Base-by-base conservation (phyloP, 2,113 vertebrate genomes). In the Thinocorus orbignyianus region DNA sequence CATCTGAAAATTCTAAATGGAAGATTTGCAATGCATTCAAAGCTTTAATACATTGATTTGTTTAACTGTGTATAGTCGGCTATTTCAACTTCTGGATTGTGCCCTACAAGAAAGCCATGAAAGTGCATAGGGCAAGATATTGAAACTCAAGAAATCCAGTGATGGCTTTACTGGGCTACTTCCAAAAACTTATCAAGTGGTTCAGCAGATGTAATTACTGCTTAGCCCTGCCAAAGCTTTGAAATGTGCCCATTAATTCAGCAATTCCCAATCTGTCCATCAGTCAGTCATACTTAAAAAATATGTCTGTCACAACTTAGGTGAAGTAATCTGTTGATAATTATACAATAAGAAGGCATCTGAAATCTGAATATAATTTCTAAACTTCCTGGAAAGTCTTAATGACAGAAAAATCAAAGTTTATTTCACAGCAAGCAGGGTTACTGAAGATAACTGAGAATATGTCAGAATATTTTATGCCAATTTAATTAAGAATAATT, bases 251-350 rank as follows among this genome's bases (percentile, higher is more conserved):
- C 97, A 98, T 98, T 98, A 98, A 98, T 97, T 98, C 96, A 97
- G 94, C 95, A 98, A 98, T 98, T 98, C 97, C 96, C 98, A 98
- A 97, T 97, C 97, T 98, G 97, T 98, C 97, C 94, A 98, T 98
- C 97, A 98, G 98, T 98, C 98, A 98, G 96, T 98, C 98, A 98
- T 98, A 98, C 97, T 98, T 98, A 97, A 97, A 98, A 98, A 98
- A 98, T 97, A 97, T 98, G 97, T 97, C 98, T 98, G 96, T 98
- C 98, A 98, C 93, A 83, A 97, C 92, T 89, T 97, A 98, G 97
- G 97, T 98, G 95, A 97, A 98, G 96, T 95, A 98, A 98, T 98
- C 95, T 97, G 95, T 96, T 98, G 97, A 98, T 98, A 98, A 98
- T 98, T 98, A 92, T 92, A 96, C 91, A 98, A 97, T 97, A 96